A percentile compares a stretch with the other conserved stretches of the same genome.
These are phyloP conservation scores for Platycheirus albimanus DNA, from an alignment of 2,888 invertebrate species.

Conservation along the genomic window DNA sequence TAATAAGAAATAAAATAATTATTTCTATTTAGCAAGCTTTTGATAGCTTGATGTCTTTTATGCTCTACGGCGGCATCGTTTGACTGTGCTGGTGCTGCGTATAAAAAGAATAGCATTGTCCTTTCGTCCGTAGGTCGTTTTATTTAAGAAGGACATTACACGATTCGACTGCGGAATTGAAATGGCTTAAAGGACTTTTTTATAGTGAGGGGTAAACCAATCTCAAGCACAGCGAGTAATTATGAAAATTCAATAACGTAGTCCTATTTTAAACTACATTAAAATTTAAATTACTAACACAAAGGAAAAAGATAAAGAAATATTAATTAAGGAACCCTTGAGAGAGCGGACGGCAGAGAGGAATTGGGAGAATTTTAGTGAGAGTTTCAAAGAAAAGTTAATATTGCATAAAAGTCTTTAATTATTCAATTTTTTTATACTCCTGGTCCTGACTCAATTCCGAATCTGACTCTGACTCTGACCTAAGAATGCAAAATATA, in stretches of 20 bases:
- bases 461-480: conserved; percentile 30
- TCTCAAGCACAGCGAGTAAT: conserved; percentile 35
- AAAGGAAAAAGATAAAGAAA: conserved; percentile 52
- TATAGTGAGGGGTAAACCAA: conserved; percentile 33
- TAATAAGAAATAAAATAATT: conserved; percentile 28
- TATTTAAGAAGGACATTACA: conserved; percentile 24
- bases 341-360: too few species aligned
- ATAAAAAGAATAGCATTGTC: conserved; percentile 15
- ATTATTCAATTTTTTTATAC: conserved; percentile 31
- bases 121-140: not conserved
- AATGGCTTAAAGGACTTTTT: conserved; percentile 23
- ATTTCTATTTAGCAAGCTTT: conserved; percentile 36
- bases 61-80: not conserved
- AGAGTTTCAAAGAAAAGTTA: conserved; percentile 45
- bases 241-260: conserved; percentile 50
- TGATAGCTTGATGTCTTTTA: conserved; percentile 35
- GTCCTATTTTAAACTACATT: conserved; percentile 48
- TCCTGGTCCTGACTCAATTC: conserved; percentile 22
- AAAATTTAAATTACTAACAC: conserved; percentile 48
- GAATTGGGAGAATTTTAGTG: not conserved
- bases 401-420: conserved; percentile 44
- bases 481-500: conserved; percentile 34
- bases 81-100: not conserved
- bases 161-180: not conserved
- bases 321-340: conserved; percentile 48